These are phyloP conservation scores for Pygoscelis adeliae DNA, from an alignment of 2,113 vertebrate species.

Conservation along the genomic window DNA sequence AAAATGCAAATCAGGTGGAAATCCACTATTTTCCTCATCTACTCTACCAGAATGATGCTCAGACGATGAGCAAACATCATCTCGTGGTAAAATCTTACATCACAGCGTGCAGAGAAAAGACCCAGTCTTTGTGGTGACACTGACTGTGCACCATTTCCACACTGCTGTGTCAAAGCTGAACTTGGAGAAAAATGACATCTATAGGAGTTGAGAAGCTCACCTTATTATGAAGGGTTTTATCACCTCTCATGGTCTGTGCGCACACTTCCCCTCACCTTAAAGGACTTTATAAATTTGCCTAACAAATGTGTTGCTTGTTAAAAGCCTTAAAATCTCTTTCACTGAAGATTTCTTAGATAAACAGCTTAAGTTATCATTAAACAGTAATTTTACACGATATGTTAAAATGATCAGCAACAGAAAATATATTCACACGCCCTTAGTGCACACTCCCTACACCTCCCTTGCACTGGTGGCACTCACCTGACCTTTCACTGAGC, in stretches of 20 bases:
- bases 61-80: background rate
- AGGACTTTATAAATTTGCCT: background rate
- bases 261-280: background rate
- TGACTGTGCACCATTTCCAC: background rate
- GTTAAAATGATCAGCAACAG: background rate
- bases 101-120: background rate
- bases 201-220: background rate
- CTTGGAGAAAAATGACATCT: background rate
- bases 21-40: background rate
- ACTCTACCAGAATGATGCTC: background rate
- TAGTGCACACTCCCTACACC: background rate
- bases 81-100: background rate
- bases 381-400: accelerated
- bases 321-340: background rate
- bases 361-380: background rate
- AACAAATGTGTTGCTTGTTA: background rate
- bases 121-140: background rate
- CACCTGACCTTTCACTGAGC: background rate
- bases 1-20: slow-evolving; percentile 12
- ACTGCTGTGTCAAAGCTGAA: background rate
- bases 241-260: background rate
- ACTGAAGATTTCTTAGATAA: background rate
- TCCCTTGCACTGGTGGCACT: background rate
- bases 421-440: accelerated
- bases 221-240: background rate